Conservation (phyloP, 1,140 invertebrate genomes). For the Sipha flava region DNA sequence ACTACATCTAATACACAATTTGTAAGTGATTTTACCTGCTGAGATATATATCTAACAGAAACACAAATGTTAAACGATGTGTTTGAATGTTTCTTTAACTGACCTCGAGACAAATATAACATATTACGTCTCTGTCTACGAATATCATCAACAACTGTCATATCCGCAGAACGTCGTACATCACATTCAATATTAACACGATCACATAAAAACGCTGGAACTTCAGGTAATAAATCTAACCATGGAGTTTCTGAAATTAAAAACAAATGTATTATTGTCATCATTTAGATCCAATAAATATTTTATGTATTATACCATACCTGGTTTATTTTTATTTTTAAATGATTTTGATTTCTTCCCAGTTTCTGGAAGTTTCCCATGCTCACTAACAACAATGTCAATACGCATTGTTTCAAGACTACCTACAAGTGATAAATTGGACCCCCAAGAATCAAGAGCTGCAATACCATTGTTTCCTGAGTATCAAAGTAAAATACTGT, state of each 20-base stretch:
- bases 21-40: conserved; percentile 64
- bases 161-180: conserved; percentile 79
- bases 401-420: conserved; percentile 80
- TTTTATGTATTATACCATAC: background rate
- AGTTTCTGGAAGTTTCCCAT: conserved; percentile 47
- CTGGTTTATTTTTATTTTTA: conserved; percentile 1
- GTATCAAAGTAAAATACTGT: background rate
- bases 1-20: no score
- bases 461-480: conserved; percentile 29
- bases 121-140: conserved; percentile 71
- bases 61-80: conserved; percentile 80
- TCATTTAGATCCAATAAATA: background rate
- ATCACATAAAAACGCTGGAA: conserved; percentile 85
- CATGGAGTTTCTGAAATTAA: conserved; percentile 45
- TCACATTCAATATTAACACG: conserved; percentile 80
- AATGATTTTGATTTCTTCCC: background rate
- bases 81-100: conserved; percentile 81
- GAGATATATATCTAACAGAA: conserved; percentile 76
- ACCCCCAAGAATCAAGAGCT: conserved; percentile 77
- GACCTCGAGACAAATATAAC: conserved; percentile 72
- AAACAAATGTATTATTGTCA: background rate
- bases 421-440: conserved; percentile 78
- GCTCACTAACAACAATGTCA: conserved; percentile 86
- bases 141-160: conserved; percentile 75
- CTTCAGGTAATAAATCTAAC: conserved; percentile 62